A percentile compares a stretch with the other conserved stretches of the same genome.
phyloP scores from a whole-genome alignment of 1,140 invertebrate species.

The Drosophila tropicalis region DNA sequence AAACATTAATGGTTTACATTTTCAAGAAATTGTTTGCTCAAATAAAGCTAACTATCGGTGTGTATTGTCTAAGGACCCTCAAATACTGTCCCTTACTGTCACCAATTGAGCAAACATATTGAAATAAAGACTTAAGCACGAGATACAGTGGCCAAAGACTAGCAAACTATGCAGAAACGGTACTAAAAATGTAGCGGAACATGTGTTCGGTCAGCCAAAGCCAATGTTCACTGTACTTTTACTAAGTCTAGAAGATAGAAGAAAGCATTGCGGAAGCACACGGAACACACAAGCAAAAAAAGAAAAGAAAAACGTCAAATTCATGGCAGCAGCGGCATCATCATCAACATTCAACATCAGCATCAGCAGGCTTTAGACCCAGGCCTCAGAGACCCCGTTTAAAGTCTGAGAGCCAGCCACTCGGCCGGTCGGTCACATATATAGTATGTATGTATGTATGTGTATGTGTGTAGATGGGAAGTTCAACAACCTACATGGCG shows the following conservation, averaged over 20 bases:
- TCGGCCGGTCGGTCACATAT: constrained; percentile 73
- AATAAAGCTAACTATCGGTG: too few species aligned
- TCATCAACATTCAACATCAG: constrained; percentile 3
- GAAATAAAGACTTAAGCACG: constrained; percentile 69
- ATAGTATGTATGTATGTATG: constrained; percentile 12
- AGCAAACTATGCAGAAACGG: constrained; percentile 8
- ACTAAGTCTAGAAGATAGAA: not conserved
- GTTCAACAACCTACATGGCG: constrained; percentile 68
- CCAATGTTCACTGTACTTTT: constrained; percentile 1
- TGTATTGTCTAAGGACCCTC: too few species aligned
- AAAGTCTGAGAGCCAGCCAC: constrained; percentile 68
- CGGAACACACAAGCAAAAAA: constrained; percentile 18
- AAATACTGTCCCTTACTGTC: too few species aligned
- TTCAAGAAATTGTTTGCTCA: too few species aligned
- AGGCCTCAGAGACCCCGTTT: constrained; percentile 54
- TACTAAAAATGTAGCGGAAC: constrained; percentile 16
- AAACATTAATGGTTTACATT: too few species aligned
- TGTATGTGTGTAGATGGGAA: constrained; percentile 20
- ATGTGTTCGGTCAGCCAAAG: not conserved
- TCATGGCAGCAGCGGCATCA: constrained; percentile 24
- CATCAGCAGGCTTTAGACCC: constrained; percentile 12
- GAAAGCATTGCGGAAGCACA: constrained; percentile 57
- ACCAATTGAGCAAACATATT: not conserved
- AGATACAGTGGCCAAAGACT: constrained; percentile 16
- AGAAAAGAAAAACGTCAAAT: constrained; percentile 25